These are phyloP conservation scores for Tiliacea citrago DNA, from an alignment of 2,888 invertebrate species.

Conservation along the genomic window DNA sequence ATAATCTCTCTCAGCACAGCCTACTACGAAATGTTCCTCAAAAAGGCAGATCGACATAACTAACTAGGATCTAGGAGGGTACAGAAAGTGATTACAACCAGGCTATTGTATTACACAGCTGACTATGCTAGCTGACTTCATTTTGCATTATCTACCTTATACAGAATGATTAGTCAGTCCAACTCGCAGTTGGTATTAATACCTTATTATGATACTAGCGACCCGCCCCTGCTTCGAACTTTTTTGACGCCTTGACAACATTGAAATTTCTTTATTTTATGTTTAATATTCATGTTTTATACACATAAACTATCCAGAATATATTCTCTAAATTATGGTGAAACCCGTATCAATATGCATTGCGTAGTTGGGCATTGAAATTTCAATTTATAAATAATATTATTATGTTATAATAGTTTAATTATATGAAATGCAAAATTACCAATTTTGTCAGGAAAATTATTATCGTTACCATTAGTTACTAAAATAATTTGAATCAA, in stretches of 20 bases:
- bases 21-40: not conserved
- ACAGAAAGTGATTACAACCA: slow-evolving; percentile 16
- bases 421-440: not conserved
- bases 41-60: not conserved
- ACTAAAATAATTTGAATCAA: too few species aligned
- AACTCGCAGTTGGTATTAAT: not conserved
- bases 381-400: too few species aligned
- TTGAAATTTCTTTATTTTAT: too few species aligned
- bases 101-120: slow-evolving; percentile 28
- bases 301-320: too few species aligned
- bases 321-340: too few species aligned
- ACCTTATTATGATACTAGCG: not conserved
- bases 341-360: too few species aligned
- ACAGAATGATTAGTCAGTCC: slow-evolving; percentile 38
- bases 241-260: too few species aligned
- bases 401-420: not conserved
- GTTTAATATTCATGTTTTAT: too few species aligned
- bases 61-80: not conserved
- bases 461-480: not conserved
- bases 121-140: slow-evolving; percentile 26
- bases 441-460: not conserved
- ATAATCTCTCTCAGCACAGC: too few species aligned
- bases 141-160: slow-evolving; percentile 30
- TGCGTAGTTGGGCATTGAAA: too few species aligned
- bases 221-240: too few species aligned